phyloP scores from a whole-genome alignment of 2,113 vertebrate species.

The Myotis davidii region DNA sequence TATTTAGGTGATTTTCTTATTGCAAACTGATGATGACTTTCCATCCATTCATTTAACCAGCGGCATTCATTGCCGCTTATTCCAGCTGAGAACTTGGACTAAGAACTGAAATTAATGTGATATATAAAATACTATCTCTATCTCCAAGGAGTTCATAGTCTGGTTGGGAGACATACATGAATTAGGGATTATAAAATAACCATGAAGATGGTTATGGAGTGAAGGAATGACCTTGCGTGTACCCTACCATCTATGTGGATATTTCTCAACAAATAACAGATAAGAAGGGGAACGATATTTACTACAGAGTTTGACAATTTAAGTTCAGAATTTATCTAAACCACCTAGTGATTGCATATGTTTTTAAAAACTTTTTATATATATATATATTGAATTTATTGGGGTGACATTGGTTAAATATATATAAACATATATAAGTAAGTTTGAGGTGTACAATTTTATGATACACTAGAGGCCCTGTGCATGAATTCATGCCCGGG shows the following conservation, averaged over 20 bases:
- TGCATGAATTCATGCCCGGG: too few species aligned
- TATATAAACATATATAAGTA: background rate
- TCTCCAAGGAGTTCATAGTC: background rate
- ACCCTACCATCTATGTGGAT: rapidly evolving
- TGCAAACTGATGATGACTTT: background rate
- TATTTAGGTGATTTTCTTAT: background rate
- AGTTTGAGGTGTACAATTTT: background rate
- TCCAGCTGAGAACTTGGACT: background rate
- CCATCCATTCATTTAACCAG: background rate
- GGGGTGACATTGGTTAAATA: background rate
- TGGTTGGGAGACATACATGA: background rate
- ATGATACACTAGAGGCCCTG: background rate
- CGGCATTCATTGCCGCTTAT: background rate
- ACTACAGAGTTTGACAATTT: background rate
- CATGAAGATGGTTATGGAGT: background rate
- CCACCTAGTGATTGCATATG: background rate
- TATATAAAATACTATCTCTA: background rate
- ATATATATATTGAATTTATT: background rate
- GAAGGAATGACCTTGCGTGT: background rate
- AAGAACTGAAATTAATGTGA: background rate
- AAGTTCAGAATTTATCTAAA: background rate
- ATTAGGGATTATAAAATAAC: background rate
- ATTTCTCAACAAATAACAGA: background rate
- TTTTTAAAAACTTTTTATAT: background rate
- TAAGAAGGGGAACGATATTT: background rate